phyloP scores from a whole-genome alignment of 2,888 invertebrate species.

The Hipparchia sbordonii region DNA sequence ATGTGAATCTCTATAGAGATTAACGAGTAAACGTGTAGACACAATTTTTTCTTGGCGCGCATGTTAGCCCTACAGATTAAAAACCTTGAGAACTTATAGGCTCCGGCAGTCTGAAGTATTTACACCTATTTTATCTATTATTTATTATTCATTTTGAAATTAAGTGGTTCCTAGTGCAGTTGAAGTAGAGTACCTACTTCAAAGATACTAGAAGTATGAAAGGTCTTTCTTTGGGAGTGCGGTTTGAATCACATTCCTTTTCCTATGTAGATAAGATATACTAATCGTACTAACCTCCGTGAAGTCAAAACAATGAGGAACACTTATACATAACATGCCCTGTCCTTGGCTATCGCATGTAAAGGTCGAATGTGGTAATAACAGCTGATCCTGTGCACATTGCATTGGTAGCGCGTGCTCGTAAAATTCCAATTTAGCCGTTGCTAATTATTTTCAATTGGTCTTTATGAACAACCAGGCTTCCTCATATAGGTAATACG shows the following conservation, averaged over 20 bases:
- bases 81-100: too few relatives aligned
- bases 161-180: not conserved
- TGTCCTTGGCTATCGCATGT: not conserved
- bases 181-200: not conserved
- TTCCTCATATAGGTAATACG: not conserved
- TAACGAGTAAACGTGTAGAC: too few relatives aligned
- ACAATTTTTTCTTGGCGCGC: too few relatives aligned
- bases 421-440: constrained; percentile 2
- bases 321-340: not conserved
- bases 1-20: too few relatives aligned
- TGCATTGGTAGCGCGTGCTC: not conserved
- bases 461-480: constrained; percentile 7
- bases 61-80: too few relatives aligned
- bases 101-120: too few relatives aligned
- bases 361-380: constrained; percentile 18
- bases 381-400: constrained; percentile 3
- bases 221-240: not conserved
- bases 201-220: not conserved
- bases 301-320: constrained; percentile 19
- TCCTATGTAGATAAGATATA: constrained; percentile 2
- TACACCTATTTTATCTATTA: too few relatives aligned
- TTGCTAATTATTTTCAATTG: constrained; percentile 16
- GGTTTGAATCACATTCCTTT: not conserved
- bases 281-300: not conserved
- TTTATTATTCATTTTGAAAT: too few relatives aligned